phyloP scores from a whole-genome alignment of 2,797 vertebrate genomes.

The Tinamus major region DNA sequence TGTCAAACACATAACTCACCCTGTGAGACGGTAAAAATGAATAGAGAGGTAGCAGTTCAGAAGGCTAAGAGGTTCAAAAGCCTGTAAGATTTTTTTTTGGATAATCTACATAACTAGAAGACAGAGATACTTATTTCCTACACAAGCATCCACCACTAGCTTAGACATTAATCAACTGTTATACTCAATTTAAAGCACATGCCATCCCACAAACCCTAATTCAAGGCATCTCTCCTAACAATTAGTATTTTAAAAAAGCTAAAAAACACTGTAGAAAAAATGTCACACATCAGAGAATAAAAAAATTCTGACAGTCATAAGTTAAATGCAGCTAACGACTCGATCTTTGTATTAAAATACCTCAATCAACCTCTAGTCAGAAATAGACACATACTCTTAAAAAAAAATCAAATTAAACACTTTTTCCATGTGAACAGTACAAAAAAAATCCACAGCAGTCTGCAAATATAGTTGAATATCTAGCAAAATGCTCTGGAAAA shows the following conservation, averaged over 20 bases:
- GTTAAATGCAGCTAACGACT: not conserved
- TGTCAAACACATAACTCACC: not conserved
- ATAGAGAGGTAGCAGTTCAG: rapidly evolving
- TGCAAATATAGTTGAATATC: not conserved
- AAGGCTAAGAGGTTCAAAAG: not conserved
- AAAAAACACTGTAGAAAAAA: not conserved
- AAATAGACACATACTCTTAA: not conserved
- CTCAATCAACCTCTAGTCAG: not conserved
- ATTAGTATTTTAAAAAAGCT: not conserved
- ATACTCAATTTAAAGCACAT: not conserved
- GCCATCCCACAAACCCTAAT: not conserved
- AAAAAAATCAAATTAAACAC: too few species aligned
- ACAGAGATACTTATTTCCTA: not conserved
- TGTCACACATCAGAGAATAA: not conserved
- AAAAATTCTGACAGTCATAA: not conserved
- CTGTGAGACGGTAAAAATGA: not conserved
- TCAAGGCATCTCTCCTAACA: not conserved
- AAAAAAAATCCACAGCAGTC: not conserved
- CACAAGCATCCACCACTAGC: not conserved
- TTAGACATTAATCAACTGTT: not conserved
- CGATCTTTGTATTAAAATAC: not conserved
- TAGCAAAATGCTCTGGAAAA: not conserved
- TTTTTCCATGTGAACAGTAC: too few species aligned
- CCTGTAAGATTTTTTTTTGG: not conserved
- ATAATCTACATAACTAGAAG: not conserved